phyloP scores from a whole-genome alignment of 1,140 invertebrate species.

The Artemia franciscana region DNA sequence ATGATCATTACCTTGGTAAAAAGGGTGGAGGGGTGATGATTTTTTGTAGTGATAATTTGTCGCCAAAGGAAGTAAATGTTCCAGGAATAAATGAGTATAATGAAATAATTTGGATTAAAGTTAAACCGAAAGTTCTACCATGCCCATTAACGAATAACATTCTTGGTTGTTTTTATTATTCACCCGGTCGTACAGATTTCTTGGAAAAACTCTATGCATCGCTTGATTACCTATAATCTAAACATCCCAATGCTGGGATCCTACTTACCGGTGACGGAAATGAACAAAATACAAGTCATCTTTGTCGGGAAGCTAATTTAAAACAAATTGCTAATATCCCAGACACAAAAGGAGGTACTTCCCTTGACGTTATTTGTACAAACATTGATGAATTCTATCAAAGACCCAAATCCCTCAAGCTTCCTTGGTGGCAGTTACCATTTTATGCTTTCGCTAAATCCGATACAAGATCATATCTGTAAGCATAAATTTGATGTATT shows the following conservation, averaged over 20 bases:
- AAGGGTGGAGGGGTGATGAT: background rate
- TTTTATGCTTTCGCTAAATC: background rate
- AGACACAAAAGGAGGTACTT: background rate
- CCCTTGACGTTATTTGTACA: background rate
- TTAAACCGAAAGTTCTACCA: background rate
- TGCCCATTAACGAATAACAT: background rate
- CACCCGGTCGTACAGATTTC: background rate
- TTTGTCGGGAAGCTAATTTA: background rate
- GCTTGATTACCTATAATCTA: background rate
- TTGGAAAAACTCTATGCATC: background rate
- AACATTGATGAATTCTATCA: background rate
- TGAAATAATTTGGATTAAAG: background rate
- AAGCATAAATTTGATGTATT: background rate
- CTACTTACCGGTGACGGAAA: background rate
- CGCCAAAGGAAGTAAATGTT: background rate
- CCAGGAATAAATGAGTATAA: background rate
- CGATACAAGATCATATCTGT: background rate
- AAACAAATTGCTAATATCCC: background rate
- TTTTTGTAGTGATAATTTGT: background rate
- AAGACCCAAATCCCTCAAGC: background rate
- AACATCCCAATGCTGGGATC: background rate
- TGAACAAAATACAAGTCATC: background rate
- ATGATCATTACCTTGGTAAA: background rate
- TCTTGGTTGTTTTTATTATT: background rate
- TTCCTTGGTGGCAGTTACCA: background rate